A percentile compares a stretch with the other conserved stretches of the same genome.
Evolutionary conservation across 2,797 vertebrate genomes (phyloP).

Genomic region (Iguana delicatissima): DNA sequence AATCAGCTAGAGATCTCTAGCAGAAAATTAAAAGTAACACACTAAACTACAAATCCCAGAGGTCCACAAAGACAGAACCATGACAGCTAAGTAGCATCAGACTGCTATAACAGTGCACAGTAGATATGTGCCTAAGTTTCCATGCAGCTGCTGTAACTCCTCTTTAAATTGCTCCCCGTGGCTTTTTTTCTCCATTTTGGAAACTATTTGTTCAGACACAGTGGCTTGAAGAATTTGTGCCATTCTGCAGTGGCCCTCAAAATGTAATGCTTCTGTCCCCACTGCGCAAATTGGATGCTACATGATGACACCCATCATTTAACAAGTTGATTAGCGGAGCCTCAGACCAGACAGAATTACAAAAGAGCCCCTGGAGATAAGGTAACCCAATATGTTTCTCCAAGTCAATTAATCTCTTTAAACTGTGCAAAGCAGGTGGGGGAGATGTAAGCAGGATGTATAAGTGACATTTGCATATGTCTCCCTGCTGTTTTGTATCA

Average conservation of each 20-base stretch:
- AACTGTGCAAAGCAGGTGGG: conserved; percentile 3
- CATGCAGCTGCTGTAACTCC: no score
- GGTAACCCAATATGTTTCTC: background rate
- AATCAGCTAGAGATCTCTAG: no score
- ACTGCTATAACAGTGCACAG: no score
- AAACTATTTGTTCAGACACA: background rate
- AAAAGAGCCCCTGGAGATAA: conserved; percentile 7
- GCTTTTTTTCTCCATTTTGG: background rate
- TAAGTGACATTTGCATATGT: background rate
- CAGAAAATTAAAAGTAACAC: no score
- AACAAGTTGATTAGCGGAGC: background rate
- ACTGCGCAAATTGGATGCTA: background rate
- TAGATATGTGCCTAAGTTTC: no score
- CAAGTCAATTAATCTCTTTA: conserved; percentile 19
- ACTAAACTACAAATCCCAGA: no score
- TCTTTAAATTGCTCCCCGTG: no score
- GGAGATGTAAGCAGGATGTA: background rate
- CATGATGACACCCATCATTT: background rate
- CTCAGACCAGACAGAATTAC: conserved; percentile 5
- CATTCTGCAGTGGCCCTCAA: background rate
- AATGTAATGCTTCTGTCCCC: background rate
- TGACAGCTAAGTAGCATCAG: no score
- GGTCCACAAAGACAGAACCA: no score
- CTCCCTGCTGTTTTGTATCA: conserved; percentile 24
- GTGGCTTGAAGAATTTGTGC: background rate